Evolutionary conservation across 2,113 vertebrate genomes (phyloP), one percentile per base, ranked within the genome.

Genomic region (Tragelaphus scriptus): DNA sequence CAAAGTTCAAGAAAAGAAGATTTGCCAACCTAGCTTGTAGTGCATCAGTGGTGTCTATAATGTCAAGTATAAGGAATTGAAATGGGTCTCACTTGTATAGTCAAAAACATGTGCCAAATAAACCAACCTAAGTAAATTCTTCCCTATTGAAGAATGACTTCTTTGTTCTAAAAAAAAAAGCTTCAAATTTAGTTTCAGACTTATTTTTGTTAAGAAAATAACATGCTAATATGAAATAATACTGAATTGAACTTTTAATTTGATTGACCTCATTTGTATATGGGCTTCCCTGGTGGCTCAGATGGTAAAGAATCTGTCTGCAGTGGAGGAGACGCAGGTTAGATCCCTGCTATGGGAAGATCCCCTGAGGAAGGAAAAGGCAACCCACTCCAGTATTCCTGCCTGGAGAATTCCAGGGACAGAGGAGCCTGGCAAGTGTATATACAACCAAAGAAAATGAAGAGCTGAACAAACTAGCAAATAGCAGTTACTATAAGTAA

Each of bases 211-310:
- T 32, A 30, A 56, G 19, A 82, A 96, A 95, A 56, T 56, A 30
- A 32, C 53, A 79, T 79, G 21, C 21, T 96, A 21, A 94, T 51
- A 80, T 58, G 71, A 81, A 75, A 49, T 49, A 90, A 61, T 55
- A 14, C 63, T 71, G 81, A 90, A 40, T 59, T 51, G 3, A 93
- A 80, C 36, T 79, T 58, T 40, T 28, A 47, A 63, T 85, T 96
- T 61, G 25, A 47, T 77, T 80, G 15, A 26, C 3, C 47, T 49
- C 0, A 0, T 40, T 23, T 71, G n/a, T 71, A 71, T 71, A 40
- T 40, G 68, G 68, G n/a, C 68, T 71, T 71, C 19, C 36, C 19
- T 71, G 36, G 3, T 26, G 71, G 36, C n/a, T 44, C 23, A 77
- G 23, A 44, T 7, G 36, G 21, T 44, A 44, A 44, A 25, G 71